Conservation (phyloP, 2,888 invertebrate species). For the Agrochola macilenta region DNA sequence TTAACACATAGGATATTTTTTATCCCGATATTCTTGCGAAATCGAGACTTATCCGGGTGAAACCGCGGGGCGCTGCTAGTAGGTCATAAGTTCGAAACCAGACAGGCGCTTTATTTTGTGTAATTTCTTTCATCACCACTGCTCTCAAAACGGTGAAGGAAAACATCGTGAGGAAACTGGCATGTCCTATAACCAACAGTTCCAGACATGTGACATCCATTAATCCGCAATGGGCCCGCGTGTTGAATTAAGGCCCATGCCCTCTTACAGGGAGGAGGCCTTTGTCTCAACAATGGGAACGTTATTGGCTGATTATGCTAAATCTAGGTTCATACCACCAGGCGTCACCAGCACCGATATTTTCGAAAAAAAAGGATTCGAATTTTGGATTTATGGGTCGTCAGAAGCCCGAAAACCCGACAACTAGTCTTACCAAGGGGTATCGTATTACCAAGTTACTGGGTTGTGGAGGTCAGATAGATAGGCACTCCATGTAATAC, state of each 20-base stretch:
- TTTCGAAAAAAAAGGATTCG: background rate
- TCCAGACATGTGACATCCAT: background rate
- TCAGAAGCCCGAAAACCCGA: too few relatives aligned
- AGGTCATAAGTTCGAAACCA: background rate
- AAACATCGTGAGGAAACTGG: background rate
- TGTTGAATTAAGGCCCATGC: background rate
- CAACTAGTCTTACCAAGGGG: too few relatives aligned
- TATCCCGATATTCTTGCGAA: too few relatives aligned
- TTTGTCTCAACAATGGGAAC: background rate
- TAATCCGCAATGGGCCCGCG: background rate
- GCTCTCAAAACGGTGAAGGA: background rate
- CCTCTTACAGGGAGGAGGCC: background rate
- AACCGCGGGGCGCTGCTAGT: too few relatives aligned
- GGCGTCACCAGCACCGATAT: background rate
- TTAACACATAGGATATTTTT: too few relatives aligned
- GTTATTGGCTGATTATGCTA: background rate
- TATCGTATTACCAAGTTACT: too few relatives aligned
- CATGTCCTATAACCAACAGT: background rate
- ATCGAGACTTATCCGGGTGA: too few relatives aligned
- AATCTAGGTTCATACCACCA: background rate
- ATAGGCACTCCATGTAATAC: too few relatives aligned
- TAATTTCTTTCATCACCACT: slow-evolving; percentile 1
- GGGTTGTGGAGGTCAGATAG: too few relatives aligned
- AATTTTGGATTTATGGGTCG: too few relatives aligned
- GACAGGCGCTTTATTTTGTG: background rate